phyloP scores from a whole-genome alignment of 2,888 invertebrate species.

The Myopa tessellatipennis region DNA sequence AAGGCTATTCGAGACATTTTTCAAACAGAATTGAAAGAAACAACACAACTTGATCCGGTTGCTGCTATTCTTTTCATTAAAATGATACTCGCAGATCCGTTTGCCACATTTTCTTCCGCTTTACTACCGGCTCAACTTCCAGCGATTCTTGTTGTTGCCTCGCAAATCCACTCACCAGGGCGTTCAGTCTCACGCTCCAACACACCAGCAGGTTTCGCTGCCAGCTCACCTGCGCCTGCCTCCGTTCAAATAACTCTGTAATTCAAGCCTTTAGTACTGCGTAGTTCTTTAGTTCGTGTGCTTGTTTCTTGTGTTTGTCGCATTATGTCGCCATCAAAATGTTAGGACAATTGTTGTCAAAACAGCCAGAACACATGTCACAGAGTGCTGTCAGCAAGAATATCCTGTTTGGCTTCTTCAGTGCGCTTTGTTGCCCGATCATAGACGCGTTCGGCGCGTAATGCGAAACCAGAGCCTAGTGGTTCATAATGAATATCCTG shows the following conservation, averaged over 20 bases:
- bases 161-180: neutral
- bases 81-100: neutral
- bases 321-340: slow-evolving; percentile 44
- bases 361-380: slow-evolving; percentile 53
- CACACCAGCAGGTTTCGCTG: neutral
- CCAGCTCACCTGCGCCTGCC: neutral
- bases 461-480: slow-evolving; percentile 25
- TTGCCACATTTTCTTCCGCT: neutral
- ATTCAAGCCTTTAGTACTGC: neutral
- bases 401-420: slow-evolving; percentile 30
- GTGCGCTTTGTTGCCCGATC: neutral
- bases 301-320: slow-evolving; percentile 8
- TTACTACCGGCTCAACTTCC: neutral
- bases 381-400: slow-evolving; percentile 47
- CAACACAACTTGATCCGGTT: too few relatives aligned
- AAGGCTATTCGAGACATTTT: too few relatives aligned
- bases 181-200: neutral
- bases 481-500: slow-evolving; percentile 25
- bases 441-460: slow-evolving; percentile 7
- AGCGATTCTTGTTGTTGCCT: neutral
- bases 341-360: slow-evolving; percentile 61
- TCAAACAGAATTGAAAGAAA: too few relatives aligned
- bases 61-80: neutral
- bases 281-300: neutral
- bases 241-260: neutral